A percentile compares a stretch with the other conserved stretches of the same genome.
phyloP scores from a whole-genome alignment of 2,797 vertebrate genomes.

The Capromys pilorides region DNA sequence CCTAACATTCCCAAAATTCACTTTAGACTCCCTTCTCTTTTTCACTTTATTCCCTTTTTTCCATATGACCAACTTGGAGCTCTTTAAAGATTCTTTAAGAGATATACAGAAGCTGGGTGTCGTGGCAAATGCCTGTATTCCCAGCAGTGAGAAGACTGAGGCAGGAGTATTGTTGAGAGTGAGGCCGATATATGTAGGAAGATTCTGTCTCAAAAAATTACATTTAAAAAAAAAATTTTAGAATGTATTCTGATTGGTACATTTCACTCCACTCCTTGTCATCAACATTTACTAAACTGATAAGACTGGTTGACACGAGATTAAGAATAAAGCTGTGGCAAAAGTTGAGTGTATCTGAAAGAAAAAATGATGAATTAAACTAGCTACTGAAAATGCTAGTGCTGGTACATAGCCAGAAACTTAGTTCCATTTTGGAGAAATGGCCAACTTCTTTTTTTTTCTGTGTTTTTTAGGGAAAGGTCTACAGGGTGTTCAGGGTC shows the following conservation, averaged over 20 bases:
- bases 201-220: not conserved
- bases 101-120: not conserved
- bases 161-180: not conserved
- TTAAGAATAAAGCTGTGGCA: constrained; percentile 13
- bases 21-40: not conserved
- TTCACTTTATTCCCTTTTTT: not conserved
- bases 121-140: not conserved
- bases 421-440: not conserved
- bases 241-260: constrained; percentile 2
- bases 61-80: not conserved
- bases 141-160: not conserved
- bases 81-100: constrained; percentile 17
- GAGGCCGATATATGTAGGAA: not conserved
- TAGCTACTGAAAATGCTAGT: constrained; percentile 2
- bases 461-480: too few relatives aligned
- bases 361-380: not conserved
- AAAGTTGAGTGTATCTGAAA: not conserved
- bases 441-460: not conserved
- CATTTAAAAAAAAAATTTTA: not conserved
- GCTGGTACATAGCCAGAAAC: not conserved
- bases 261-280: not conserved
- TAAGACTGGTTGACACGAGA: not conserved
- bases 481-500: too few relatives aligned
- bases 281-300: constrained; percentile 52
- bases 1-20: not conserved